Evolutionary conservation across 2,888 invertebrate genomes (phyloP), one percentile per base, ranked within the genome.

Genomic region (Macaria liturata): DNA sequence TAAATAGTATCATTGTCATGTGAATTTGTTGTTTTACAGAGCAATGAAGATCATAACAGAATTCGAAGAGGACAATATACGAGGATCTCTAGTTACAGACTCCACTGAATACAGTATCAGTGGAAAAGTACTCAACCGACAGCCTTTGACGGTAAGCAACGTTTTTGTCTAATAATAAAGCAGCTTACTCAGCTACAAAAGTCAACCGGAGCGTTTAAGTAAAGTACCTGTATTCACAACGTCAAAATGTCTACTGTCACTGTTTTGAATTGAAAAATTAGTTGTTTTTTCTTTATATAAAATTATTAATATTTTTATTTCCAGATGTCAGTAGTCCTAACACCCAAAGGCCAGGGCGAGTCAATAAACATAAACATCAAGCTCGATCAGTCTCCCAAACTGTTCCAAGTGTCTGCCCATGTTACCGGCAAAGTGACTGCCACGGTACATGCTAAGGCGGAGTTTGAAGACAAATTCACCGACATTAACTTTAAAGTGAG

Each of bases 401-500:
- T 70, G 31, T 86, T 84, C 66, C 66, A 69, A 0, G 1, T 89
- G 8, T 79, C 88, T 0, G 89, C 89, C 0, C 81, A 86, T 46
- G 39, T 91, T 0, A 59, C 75, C 0, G 90, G 91, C 0, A 69
- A 82, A 0, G 59, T 86, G 4, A 69, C 77, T 0, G 80, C 85
- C 9, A 85, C 87, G 0, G 59, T 91, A 1, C 81, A 80, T 32
- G 84, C 87, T 0, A 81, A 74, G 7, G 76, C 81, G 0, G 83
- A 86, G 32, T 64, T 86, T 46, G 76, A 80, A 9, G 57, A 55
- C 1, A 83, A 81, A 46, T 90, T 75, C 61, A 88, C 84, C 4
- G 92, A 92, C 62, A 74, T 92, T 3, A 83, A 83, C 63, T 76
- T 91, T 9, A 90, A 85, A 77, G 92, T 91, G 54, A 64, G 75